phyloP scores from a whole-genome alignment of 2,797 vertebrate species.

The Xyrichtys novacula region DNA sequence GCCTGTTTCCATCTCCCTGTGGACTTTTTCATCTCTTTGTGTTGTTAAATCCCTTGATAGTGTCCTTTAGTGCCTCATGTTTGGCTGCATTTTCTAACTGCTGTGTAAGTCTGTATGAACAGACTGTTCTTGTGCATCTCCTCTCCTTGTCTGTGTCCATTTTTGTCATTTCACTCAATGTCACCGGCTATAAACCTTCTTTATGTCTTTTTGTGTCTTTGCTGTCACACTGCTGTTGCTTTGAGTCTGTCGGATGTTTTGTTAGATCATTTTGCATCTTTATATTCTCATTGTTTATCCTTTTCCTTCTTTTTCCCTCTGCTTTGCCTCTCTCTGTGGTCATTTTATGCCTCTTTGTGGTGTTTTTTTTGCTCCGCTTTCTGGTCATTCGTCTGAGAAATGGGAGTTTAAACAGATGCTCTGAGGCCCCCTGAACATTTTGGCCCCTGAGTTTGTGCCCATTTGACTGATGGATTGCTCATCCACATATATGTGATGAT shows the following conservation, averaged over 20 bases:
- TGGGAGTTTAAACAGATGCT: slow-evolving; percentile 2
- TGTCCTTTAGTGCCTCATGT: no score
- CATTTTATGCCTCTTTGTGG: neutral
- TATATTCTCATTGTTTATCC: neutral
- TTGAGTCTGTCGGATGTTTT: neutral
- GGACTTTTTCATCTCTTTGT: no score
- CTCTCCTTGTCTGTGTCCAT: no score
- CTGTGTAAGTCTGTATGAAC: no score
- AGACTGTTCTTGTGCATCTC: no score
- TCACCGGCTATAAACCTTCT: no score
- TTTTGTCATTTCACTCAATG: no score
- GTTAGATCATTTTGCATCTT: neutral
- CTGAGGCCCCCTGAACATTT: neutral
- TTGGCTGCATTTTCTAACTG: no score
- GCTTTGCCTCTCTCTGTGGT: neutral
- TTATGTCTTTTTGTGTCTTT: neutral
- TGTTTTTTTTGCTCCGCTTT: neutral
- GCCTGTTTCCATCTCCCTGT: no score
- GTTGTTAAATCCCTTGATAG: no score
- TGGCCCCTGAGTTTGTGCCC: neutral
- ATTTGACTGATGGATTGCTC: neutral
- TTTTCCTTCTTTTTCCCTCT: neutral
- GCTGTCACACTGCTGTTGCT: neutral
- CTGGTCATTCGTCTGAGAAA: slow-evolving; percentile 5
- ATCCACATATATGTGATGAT: slow-evolving; percentile 3